These are phyloP conservation scores for Phaethon lepturus DNA, from an alignment of 2,113 vertebrate species.

Conservation along the genomic window DNA sequence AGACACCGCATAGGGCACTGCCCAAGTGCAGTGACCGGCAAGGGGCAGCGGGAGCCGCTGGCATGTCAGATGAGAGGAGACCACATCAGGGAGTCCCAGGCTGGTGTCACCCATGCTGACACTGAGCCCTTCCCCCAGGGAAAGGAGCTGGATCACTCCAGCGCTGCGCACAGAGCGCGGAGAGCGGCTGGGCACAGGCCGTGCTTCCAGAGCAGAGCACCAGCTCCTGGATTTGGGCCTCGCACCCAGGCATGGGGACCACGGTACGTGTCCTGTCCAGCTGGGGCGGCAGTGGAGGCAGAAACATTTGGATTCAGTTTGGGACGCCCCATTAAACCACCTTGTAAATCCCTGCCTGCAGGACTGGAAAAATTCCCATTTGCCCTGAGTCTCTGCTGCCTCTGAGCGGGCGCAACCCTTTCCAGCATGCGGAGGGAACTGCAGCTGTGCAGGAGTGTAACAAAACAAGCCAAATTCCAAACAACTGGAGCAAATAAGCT, in stretches of 20 bases:
- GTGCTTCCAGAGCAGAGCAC: not conserved
- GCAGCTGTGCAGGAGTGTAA: not conserved
- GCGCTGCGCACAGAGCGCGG: not conserved
- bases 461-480: not conserved
- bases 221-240: not conserved
- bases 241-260: not conserved
- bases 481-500: not conserved
- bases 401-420: not conserved
- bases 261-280: not conserved
- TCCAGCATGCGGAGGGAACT: not conserved
- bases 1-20: not conserved
- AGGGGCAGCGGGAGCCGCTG: accelerated
- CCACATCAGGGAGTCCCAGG: accelerated
- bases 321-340: not conserved
- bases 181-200: accelerated
- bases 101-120: not conserved
- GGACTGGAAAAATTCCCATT: not conserved
- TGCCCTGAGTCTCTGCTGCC: not conserved
- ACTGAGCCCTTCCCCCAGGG: not conserved
- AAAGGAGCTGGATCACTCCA: not conserved
- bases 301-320: not conserved
- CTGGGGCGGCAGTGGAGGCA: not conserved
- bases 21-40: not conserved
- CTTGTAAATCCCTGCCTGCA: not conserved
- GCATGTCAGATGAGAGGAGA: not conserved